Percentiles rank a stretch among this genome's conserved stretches.
Conservation (phyloP, 1,140 invertebrate species). For the Drosophila cardini region DNA sequence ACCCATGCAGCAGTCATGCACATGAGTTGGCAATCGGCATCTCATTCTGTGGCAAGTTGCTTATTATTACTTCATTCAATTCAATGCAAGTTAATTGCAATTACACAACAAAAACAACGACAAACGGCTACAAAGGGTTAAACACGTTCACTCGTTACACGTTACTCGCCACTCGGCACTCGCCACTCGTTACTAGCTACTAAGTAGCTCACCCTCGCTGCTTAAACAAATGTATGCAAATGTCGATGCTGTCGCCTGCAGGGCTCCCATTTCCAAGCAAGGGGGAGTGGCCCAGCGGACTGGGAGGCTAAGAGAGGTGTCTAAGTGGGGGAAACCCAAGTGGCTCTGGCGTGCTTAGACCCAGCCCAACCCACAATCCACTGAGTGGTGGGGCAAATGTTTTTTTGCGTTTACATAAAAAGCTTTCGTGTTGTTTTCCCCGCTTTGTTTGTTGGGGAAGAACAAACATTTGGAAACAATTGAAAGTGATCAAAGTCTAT, state of each 20-base stretch:
- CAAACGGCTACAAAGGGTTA: conserved; percentile 41
- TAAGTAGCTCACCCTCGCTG: conserved; percentile 14
- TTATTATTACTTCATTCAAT: conserved; percentile 33
- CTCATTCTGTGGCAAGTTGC: conserved; percentile 25
- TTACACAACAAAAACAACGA: conserved; percentile 7
- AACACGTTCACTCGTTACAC: conserved; percentile 12
- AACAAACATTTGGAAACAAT: conserved; percentile 9
- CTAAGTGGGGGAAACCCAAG: conserved; percentile 17
- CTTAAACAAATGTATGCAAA: conserved; percentile 58
- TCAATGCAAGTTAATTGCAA: conserved; percentile 31
- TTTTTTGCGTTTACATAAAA: conserved; percentile 6
- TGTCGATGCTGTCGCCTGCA: conserved; percentile 29
- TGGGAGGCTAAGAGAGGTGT: neutral
- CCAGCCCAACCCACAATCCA: neutral
- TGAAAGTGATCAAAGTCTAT: neutral
- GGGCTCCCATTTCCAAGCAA: conserved; percentile 2
- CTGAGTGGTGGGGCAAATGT: conserved; percentile 30
- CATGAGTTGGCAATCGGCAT: conserved; percentile 38
- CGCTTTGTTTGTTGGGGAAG: conserved; percentile 5
- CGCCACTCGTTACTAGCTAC: neutral
- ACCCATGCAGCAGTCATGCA: conserved; percentile 29
- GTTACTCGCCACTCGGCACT: conserved; percentile 5
- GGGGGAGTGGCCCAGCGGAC: neutral
- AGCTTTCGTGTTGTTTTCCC: conserved; percentile 12
- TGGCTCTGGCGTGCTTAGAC: conserved; percentile 6